Evolutionary conservation across 2,888 invertebrate species (phyloP).

Genomic region (Netelia fuscicornis): DNA sequence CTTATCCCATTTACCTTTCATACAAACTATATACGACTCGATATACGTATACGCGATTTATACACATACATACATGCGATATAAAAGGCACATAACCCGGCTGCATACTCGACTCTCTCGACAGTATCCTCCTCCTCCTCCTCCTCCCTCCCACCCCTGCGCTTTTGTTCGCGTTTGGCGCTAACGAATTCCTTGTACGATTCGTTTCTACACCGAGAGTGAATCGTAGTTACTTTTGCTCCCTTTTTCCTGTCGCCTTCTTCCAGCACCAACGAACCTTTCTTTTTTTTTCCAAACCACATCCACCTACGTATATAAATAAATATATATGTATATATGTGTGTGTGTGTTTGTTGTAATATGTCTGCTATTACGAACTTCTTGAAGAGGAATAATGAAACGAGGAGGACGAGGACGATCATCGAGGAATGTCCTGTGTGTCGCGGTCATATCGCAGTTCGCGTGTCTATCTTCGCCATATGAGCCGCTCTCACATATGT

Average conservation of each 20-base stretch:
- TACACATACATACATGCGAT: background rate
- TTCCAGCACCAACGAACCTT: slow-evolving; percentile 25
- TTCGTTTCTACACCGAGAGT: slow-evolving; percentile 23
- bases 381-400: slow-evolving; percentile 56
- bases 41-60: background rate
- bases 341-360: background rate
- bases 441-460: slow-evolving; percentile 63
- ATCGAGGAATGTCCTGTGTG: slow-evolving; percentile 69
- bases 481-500: background rate
- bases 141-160: background rate
- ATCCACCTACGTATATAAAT: background rate
- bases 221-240: slow-evolving; percentile 45
- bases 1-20: slow-evolving; percentile 17
- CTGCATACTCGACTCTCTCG: background rate
- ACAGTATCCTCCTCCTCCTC: background rate
- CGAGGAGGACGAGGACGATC: slow-evolving; percentile 71
- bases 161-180: slow-evolving; percentile 30
- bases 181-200: slow-evolving; percentile 47
- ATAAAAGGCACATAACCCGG: slow-evolving; percentile 14
- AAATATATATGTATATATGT: background rate
- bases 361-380: slow-evolving; percentile 11
- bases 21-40: background rate
- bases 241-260: slow-evolving; percentile 36
- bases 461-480: slow-evolving; percentile 57
- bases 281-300: slow-evolving; percentile 11